These are phyloP conservation scores for Eremophila alpestris DNA, from an alignment of 2,797 vertebrate genomes.

Conservation along the genomic window DNA sequence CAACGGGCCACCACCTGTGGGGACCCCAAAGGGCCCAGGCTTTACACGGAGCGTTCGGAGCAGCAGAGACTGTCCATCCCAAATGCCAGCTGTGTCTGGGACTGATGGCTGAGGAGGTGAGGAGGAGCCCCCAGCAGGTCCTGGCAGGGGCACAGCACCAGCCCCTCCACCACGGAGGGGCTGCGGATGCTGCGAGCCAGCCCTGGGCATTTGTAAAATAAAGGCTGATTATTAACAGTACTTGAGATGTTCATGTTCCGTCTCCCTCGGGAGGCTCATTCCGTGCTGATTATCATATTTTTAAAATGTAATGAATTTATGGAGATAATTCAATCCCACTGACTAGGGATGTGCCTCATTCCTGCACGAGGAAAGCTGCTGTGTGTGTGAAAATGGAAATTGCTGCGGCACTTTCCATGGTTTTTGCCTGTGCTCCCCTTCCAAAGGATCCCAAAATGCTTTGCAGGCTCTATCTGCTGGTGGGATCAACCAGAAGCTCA, in stretches of 20 bases:
- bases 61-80: not conserved
- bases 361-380: slow-evolving; percentile 48
- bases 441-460: slow-evolving; percentile 33
- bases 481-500: not conserved
- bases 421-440: not conserved
- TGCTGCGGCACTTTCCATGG: slow-evolving; percentile 26
- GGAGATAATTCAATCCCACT: slow-evolving; percentile 65
- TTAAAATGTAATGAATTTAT: slow-evolving; percentile 69
- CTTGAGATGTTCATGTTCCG: slow-evolving; percentile 58
- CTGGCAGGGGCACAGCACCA: not conserved
- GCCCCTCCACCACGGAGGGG: not conserved
- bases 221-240: slow-evolving; percentile 62
- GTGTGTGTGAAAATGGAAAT: slow-evolving; percentile 61
- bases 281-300: slow-evolving; percentile 64
- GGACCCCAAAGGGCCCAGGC: not conserved
- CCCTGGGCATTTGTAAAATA: slow-evolving; percentile 60
- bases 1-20: fast-evolving
- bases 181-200: not conserved
- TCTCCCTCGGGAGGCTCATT: slow-evolving; percentile 61
- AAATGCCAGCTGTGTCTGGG: fast-evolving
- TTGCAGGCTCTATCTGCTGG: slow-evolving; percentile 22
- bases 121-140: fast-evolving
- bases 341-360: slow-evolving; percentile 41
- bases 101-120: fast-evolving
- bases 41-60: fast-evolving